These are phyloP conservation scores for Sisyra nigra DNA, from an alignment of 2,888 invertebrate species.

Conservation along the genomic window DNA sequence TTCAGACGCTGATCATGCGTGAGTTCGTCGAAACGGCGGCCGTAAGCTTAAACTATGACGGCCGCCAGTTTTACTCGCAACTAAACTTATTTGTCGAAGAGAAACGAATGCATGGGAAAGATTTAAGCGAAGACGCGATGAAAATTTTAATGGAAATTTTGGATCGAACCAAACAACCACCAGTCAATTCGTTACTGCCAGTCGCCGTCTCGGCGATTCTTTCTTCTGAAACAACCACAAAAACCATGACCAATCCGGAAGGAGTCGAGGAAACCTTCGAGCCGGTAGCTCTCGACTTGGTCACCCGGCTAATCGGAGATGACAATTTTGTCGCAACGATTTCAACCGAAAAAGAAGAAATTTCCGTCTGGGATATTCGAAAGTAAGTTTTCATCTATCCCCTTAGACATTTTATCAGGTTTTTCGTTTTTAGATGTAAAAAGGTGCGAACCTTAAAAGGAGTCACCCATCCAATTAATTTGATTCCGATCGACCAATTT, in stretches of 20 bases:
- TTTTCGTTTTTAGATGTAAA: constrained; percentile 32
- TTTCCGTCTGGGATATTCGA: constrained; percentile 67
- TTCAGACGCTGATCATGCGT: constrained; percentile 39
- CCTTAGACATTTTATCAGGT: constrained; percentile 1
- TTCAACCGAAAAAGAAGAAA: constrained; percentile 56
- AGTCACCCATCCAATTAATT: constrained; percentile 59
- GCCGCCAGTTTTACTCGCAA: constrained; percentile 66
- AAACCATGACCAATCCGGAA: constrained; percentile 11
- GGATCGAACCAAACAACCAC: constrained; percentile 33
- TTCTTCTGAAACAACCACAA: constrained; percentile 9
- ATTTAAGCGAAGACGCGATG: constrained; percentile 16
- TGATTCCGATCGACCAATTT: constrained; percentile 60
- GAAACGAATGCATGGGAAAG: constrained; percentile 20
- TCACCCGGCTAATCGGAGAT: constrained; percentile 44
- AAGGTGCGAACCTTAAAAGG: constrained; percentile 53
- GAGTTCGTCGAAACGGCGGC: constrained; percentile 56
- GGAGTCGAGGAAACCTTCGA: constrained; percentile 13
- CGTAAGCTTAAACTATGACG: constrained; percentile 61
- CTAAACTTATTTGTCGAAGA: constrained; percentile 34
- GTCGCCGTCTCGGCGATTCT: constrained; percentile 25
- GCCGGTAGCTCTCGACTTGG: constrained; percentile 37
- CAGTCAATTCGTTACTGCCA: constrained; percentile 43
- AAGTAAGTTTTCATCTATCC: constrained; percentile 28
- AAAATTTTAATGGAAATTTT: constrained; percentile 25
- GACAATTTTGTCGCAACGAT: constrained; percentile 61